Conservation (phyloP, 2,888 invertebrate genomes). For the Drosophila melanosoma region DNA sequence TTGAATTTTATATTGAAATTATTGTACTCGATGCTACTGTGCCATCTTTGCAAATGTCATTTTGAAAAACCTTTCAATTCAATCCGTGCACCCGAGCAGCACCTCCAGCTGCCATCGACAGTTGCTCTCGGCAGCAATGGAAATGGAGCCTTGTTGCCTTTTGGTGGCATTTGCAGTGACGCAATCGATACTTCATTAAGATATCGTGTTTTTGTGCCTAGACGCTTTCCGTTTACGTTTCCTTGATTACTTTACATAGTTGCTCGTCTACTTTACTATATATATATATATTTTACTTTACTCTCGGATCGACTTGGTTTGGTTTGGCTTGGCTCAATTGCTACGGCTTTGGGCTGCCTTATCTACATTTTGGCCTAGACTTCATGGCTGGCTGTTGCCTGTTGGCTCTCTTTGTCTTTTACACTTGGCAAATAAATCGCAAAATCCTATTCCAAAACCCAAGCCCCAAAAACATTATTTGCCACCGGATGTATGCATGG, state of each 20-base stretch:
- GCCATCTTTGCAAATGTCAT: constrained; percentile 66
- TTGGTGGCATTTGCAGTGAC: constrained; percentile 55
- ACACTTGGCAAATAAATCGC: constrained; percentile 78
- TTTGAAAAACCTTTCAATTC: constrained; percentile 67
- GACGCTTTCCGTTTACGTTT: constrained; percentile 82
- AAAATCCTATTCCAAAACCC: constrained; percentile 71
- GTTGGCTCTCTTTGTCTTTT: constrained; percentile 71
- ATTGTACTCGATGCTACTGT: constrained; percentile 44
- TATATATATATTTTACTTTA: constrained; percentile 9
- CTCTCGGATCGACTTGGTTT: constrained; percentile 27
- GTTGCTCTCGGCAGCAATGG: constrained; percentile 11
- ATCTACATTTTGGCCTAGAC: constrained; percentile 67
- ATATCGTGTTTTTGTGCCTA: constrained; percentile 81
- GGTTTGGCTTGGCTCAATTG: constrained; percentile 50
- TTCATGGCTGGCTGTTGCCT: constrained; percentile 33
- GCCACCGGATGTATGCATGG: constrained; percentile 74
- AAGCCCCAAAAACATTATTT: constrained; percentile 68
- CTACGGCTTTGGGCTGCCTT: constrained; percentile 48
- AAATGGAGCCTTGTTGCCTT: constrained; percentile 42
- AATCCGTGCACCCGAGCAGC: constrained; percentile 29
- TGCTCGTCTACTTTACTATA: constrained; percentile 39
- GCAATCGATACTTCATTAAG: constrained; percentile 80
- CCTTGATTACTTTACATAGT: constrained; percentile 82
- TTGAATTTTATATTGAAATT: neutral
- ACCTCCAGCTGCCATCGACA: neutral